Conservation (phyloP, 2,797 vertebrate genomes). For the Strix occidentalis region DNA sequence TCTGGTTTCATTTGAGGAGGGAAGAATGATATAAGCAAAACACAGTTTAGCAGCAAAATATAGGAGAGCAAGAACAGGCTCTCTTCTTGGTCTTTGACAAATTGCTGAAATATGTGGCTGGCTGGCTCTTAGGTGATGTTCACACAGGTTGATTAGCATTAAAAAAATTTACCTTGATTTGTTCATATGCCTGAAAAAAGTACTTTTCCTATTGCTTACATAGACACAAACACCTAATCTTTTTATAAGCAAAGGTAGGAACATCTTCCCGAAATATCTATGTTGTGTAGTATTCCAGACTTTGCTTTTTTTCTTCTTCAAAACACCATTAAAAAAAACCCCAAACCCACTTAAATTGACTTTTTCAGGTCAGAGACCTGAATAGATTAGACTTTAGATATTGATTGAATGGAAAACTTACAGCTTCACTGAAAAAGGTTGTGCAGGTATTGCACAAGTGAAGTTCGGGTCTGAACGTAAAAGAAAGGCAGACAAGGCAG, state of each 20-base stretch:
- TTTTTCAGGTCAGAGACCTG: not conserved
- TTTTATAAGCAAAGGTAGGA: not conserved
- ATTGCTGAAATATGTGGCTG: not conserved
- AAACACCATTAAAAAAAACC: not conserved
- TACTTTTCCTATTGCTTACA: not conserved
- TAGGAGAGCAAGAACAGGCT: not conserved
- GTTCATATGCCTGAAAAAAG: not conserved
- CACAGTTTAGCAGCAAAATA: not conserved
- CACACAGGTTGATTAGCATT: not conserved
- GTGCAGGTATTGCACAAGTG: not conserved
- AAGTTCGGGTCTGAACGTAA: not conserved
- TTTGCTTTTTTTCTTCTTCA: not conserved
- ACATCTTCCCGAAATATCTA: not conserved
- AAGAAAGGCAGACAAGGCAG: not conserved
- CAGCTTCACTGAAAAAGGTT: not conserved
- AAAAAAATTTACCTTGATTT: not conserved
- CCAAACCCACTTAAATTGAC: not conserved
- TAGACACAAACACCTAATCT: not conserved
- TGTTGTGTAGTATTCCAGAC: not conserved
- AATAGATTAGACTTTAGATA: not conserved
- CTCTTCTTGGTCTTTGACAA: not conserved
- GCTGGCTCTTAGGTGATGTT: not conserved
- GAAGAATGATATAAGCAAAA: not conserved
- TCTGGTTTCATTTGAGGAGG: not conserved
- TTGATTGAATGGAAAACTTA: not conserved